Evolutionary conservation across 2,113 vertebrate genomes (phyloP).

Genomic region (Cynopterus brachyotis): DNA sequence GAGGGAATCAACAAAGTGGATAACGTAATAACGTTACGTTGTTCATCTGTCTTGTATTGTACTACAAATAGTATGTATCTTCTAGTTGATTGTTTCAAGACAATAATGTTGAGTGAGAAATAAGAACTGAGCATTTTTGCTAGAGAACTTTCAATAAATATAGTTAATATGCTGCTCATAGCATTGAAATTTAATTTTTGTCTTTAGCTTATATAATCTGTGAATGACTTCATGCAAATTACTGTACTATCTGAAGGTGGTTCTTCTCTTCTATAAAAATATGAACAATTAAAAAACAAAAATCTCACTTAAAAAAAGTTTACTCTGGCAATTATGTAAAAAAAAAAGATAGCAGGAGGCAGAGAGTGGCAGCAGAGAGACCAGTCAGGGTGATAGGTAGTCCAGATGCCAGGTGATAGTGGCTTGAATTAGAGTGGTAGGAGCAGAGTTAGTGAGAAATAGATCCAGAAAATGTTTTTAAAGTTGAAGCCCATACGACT

Average conservation of each 20-base stretch:
- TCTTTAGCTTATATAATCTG: not conserved
- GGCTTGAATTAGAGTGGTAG: not conserved
- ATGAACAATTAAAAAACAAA: not conserved
- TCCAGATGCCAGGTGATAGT: not conserved
- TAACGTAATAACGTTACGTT: not conserved
- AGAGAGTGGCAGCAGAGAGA: not conserved
- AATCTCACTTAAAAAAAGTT: conserved; percentile 64
- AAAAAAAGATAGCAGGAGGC: not conserved
- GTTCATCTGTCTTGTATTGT: not conserved
- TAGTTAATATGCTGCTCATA: not conserved
- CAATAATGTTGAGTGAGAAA: not conserved
- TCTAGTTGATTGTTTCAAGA: not conserved
- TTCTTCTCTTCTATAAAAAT: not conserved
- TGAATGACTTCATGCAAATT: not conserved
- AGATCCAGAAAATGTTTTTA: not conserved
- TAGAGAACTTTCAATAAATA: not conserved
- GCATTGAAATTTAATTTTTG: not conserved
- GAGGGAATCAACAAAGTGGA: no score
- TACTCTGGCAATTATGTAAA: not conserved
- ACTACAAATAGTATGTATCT: not conserved
- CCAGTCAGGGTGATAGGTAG: not conserved
- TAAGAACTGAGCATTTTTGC: not conserved
- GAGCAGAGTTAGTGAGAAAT: not conserved
- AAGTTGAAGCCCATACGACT: not conserved
- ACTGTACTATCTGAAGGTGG: not conserved